These are phyloP conservation scores for Salvelinus fontinalis DNA, from an alignment of 2,113 vertebrate genomes.

Conservation along the genomic window DNA sequence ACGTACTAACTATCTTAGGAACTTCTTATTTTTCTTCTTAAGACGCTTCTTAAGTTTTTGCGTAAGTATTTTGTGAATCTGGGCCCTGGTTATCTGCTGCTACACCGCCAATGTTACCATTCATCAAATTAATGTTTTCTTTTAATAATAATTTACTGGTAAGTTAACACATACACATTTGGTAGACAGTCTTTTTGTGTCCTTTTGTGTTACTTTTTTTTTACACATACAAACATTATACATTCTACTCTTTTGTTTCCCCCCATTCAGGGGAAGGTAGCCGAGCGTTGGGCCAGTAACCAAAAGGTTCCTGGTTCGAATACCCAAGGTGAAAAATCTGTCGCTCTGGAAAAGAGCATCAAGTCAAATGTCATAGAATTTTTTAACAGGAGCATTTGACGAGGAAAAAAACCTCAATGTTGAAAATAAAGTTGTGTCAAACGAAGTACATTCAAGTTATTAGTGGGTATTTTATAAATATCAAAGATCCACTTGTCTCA, in stretches of 20 bases:
- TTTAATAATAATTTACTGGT: neutral
- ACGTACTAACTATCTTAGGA: too few relatives aligned
- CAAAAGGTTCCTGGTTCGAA: too few relatives aligned
- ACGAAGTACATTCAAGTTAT: slow-evolving; percentile 95
- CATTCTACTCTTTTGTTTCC: slow-evolving; percentile 11
- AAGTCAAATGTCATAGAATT: slow-evolving; percentile 14
- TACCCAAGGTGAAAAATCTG: too few relatives aligned
- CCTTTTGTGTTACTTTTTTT: neutral
- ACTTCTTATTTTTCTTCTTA: too few relatives aligned
- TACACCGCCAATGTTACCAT: neutral
- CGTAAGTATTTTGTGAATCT: too few relatives aligned
- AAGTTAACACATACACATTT: neutral
- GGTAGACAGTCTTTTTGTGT: neutral
- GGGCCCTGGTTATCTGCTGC: neutral
- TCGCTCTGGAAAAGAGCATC: too few relatives aligned
- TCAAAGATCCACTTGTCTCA: slow-evolving; percentile 94
- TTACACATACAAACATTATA: slow-evolving; percentile 2
- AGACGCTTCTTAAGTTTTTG: too few relatives aligned
- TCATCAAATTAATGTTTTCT: neutral
- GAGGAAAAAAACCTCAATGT: slow-evolving; percentile 44
- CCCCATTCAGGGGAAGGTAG: neutral
- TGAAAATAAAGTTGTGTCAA: slow-evolving; percentile 91
- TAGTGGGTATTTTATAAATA: slow-evolving; percentile 99
- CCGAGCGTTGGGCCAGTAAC: too few relatives aligned
- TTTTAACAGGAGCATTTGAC: slow-evolving; percentile 50